Evolutionary conservation across 2,797 vertebrate genomes (phyloP).

Genomic region (Arrhamphus sclerolepis): DNA sequence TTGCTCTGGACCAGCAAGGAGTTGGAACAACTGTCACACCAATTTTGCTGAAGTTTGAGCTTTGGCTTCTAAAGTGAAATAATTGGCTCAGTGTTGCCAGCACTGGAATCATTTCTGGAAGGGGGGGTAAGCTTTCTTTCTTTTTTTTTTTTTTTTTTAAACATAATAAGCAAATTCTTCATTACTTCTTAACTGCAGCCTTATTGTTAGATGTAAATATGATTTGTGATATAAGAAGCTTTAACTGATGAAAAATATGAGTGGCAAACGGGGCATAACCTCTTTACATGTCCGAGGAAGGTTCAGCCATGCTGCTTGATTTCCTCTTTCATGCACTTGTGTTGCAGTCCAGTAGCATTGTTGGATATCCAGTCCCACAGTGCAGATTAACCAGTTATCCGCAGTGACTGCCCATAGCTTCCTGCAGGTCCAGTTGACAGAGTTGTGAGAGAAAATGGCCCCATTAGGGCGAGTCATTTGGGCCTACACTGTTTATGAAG

Average conservation of each 20-base stretch:
- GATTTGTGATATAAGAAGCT: conserved; percentile 44
- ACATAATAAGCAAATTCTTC: conserved; percentile 53
- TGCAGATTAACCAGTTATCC: conserved; percentile 45
- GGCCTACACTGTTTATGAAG: conserved; percentile 10
- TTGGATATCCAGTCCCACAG: conserved; percentile 42
- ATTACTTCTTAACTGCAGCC: conserved; percentile 51
- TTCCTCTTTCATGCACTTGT: conserved; percentile 34
- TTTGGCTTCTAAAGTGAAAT: too few species aligned
- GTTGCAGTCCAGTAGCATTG: too few species aligned
- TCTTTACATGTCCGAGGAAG: conserved; percentile 33
- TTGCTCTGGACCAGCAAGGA: too few species aligned
- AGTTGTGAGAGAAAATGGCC: conserved; percentile 15
- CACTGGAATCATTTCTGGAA: too few species aligned
- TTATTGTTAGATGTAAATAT: conserved; percentile 45
- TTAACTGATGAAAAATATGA: conserved; percentile 52
- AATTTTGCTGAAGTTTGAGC: too few species aligned
- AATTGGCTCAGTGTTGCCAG: too few species aligned
- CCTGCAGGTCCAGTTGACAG: conserved; percentile 21
- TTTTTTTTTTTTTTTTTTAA: too few species aligned
- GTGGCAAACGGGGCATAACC: conserved; percentile 35
- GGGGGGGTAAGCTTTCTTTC: too few species aligned
- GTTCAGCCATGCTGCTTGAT: conserved; percentile 20
- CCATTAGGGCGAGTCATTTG: conserved; percentile 15
- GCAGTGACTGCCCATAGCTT: conserved; percentile 14
- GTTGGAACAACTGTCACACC: too few species aligned